Conservation (phyloP, 2,797 vertebrate species). For the Saxicola maurus region DNA sequence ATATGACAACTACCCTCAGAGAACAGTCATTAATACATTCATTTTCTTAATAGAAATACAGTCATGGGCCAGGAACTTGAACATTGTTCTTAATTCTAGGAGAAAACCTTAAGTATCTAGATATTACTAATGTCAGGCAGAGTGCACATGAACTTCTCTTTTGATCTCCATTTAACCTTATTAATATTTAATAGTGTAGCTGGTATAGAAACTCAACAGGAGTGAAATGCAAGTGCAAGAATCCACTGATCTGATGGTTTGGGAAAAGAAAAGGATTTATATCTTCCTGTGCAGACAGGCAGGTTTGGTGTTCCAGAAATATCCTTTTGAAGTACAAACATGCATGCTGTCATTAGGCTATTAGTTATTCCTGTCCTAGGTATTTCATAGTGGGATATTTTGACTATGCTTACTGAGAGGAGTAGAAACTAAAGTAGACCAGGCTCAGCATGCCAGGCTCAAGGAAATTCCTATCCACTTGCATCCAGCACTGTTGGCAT, state of each 20-base stretch:
- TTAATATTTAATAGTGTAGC: background rate
- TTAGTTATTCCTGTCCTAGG: background rate
- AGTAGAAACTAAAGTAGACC: background rate
- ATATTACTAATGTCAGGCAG: background rate
- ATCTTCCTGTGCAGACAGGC: background rate
- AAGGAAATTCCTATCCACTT: background rate
- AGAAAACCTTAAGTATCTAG: background rate
- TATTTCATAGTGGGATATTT: background rate
- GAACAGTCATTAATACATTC: background rate
- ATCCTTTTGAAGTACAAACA: background rate
- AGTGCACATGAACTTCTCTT: background rate
- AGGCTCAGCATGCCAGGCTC: background rate
- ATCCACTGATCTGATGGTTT: background rate
- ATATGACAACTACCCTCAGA: background rate
- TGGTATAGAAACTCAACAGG: background rate
- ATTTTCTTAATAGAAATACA: background rate
- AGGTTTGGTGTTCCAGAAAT: background rate
- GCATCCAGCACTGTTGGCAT: background rate
- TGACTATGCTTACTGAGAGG: background rate
- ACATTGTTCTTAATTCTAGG: background rate
- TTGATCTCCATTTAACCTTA: background rate
- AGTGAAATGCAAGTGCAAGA: background rate
- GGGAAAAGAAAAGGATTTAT: background rate
- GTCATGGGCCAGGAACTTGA: background rate
- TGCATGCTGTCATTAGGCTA: background rate